Evolutionary conservation across 2,888 invertebrate species (phyloP), one percentile per base, ranked within the genome.

Genomic region (Tricholauxania praeusta): DNA sequence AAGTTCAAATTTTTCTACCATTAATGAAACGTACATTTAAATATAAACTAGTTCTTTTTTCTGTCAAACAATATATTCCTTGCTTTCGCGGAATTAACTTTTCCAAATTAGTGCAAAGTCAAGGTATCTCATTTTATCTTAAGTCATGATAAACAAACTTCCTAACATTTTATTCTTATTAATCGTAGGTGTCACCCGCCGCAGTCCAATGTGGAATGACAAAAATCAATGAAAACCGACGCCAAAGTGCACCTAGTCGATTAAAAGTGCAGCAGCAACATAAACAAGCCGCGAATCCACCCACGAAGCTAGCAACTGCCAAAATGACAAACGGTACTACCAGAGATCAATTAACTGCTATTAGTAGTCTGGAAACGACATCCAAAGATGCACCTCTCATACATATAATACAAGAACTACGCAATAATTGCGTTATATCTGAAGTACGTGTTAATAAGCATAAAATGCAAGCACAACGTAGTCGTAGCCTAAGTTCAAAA

Each of bases 391-490:
- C 82, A 0, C 87, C 87, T 1, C 80, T 87, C 6, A 85, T 87
- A 72, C 86, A 86, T 71, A 87, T 87, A 12, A 83, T 86, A 49
- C 87, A 87, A 75, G 87, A 87, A 75, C 79, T 87, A 73, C 85
- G 81, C 51, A 79, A 83, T 47, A 85, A 87, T 65, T 84, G 84
- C 70, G 86, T 87, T 17, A 81, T 87, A 28, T 87, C 87, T 14
- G 84, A 86, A 73, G 85, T 87, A 39, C 84, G 83, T 49, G 82
- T 87, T 2, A 87, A 87, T 68, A 80, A 80, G 28, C 75, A 83
- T 7, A 85, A 84, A 72, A 68, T 84, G 10, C 73, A 79, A 3
- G 10, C 62, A 48, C 52, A 72, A 12, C 72, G 62, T 15, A 57
- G 55, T 28, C 74, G 48, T 15, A 73, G 72, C 64, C 66, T 71